Conservation (phyloP, 2,113 vertebrate species). For the Sinocyclocheilus grahami region DNA sequence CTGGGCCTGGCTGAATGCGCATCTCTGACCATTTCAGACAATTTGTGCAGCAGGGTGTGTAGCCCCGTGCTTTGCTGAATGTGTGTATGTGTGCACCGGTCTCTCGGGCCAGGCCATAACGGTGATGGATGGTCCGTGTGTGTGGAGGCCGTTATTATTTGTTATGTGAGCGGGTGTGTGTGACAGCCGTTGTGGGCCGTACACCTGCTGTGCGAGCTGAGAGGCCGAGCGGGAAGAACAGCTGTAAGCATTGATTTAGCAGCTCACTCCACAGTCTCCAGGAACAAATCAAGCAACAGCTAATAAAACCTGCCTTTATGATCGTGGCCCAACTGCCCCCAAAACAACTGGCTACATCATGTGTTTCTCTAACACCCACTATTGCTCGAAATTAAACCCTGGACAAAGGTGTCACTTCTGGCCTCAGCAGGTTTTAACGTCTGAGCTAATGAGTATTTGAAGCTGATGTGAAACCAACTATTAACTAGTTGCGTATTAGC, state of each 20-base stretch:
- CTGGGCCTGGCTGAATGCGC: conserved; percentile 2
- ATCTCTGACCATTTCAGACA: conserved; percentile 31
- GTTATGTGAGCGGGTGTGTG: conserved; percentile 92
- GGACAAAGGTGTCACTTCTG: conserved; percentile 90
- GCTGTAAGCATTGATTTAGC: conserved; percentile 97
- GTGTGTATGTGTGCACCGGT: conserved; percentile 71
- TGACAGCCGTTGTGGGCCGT: conserved; percentile 83
- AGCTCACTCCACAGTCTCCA: conserved; percentile 86
- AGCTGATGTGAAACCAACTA: conserved; percentile 61
- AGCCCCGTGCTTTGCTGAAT: conserved; percentile 29
- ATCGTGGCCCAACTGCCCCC: conserved; percentile 80
- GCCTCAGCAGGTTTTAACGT: conserved; percentile 81
- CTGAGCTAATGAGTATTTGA: conserved; percentile 76
- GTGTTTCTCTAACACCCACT: conserved; percentile 90
- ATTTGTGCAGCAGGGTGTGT: conserved; percentile 28
- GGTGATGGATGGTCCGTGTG: conserved; percentile 94
- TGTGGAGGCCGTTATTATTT: conserved; percentile 96
- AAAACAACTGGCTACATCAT: conserved; percentile 96
- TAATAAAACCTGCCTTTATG: conserved; percentile 94
- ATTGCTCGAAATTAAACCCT: conserved; percentile 89
- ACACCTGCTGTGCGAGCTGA: conserved; percentile 93
- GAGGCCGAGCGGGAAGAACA: conserved; percentile 85
- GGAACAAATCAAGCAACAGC: conserved; percentile 97
- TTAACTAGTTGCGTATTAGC: too few relatives aligned
- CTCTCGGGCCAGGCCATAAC: conserved; percentile 84